Percentiles rank a stretch among this genome's conserved stretches.
Conservation (phyloP, 2,797 vertebrate species). For the Lutra lutra region DNA sequence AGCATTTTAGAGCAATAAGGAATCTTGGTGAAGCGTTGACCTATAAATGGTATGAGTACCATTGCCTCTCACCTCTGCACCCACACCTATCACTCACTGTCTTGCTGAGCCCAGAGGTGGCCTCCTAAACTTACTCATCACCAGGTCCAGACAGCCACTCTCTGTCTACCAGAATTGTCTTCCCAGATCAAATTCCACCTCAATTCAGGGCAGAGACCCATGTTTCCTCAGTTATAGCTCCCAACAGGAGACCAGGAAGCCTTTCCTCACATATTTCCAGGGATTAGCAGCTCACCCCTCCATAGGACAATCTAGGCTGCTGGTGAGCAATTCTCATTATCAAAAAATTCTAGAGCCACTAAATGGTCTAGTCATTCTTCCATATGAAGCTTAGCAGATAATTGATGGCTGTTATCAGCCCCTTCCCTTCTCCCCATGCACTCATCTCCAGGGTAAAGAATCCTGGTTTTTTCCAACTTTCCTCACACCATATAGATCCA, state of each 20-base stretch:
- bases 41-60: fast-evolving
- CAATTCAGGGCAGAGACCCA: fast-evolving
- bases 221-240: background rate
- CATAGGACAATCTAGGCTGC: background rate
- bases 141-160: background rate
- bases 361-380: background rate
- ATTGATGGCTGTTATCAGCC: background rate
- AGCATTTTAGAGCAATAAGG: background rate
- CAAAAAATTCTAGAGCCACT: background rate
- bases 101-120: background rate
- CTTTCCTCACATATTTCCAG: background rate
- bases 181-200: background rate
- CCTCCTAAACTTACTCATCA: background rate
- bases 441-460: background rate
- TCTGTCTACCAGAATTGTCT: background rate
- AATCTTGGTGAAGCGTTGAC: background rate
- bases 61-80: background rate
- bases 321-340: background rate
- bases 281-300: background rate
- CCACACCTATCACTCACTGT: background rate
- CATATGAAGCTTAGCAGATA: background rate
- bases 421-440: background rate
- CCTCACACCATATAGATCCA: background rate
- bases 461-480: background rate
- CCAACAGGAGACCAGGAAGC: background rate